phyloP scores from a whole-genome alignment of 2,113 vertebrate species.

The Ciconia boyciana region DNA sequence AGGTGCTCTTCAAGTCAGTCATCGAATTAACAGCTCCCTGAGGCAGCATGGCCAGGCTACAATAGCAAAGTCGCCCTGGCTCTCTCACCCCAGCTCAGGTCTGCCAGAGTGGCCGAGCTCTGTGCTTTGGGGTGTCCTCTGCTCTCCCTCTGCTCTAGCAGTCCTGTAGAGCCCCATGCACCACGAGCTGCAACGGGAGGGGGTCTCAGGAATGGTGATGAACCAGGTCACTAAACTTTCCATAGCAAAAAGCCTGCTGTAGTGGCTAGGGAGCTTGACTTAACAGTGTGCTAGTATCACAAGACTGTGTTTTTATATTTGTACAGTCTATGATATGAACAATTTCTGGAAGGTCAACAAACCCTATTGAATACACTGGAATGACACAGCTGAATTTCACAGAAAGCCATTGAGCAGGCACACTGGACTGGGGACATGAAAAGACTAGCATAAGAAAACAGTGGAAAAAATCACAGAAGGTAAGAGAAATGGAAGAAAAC shows the following conservation, averaged over 20 bases:
- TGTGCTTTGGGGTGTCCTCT: background rate
- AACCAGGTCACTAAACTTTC: background rate
- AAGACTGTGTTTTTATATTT: background rate
- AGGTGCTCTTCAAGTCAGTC: background rate
- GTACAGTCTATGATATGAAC: background rate
- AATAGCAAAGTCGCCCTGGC: background rate
- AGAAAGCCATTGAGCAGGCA: background rate
- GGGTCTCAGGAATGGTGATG: background rate
- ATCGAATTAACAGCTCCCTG: background rate
- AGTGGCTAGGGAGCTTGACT: background rate
- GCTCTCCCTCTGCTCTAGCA: background rate
- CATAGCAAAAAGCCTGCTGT: background rate
- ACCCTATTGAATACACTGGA: background rate
- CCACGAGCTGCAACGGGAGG: accelerated
- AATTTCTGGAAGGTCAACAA: constrained; percentile 17
- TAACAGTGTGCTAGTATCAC: background rate
- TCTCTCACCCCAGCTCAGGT: background rate
- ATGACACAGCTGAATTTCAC: background rate
- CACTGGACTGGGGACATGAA: accelerated
- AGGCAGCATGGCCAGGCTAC: background rate
- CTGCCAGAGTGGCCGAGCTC: background rate
- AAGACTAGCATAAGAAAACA: background rate
- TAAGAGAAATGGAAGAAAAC: background rate
- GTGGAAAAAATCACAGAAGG: background rate
- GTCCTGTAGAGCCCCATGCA: background rate